Evolutionary conservation across 2,888 invertebrate genomes (phyloP).

Genomic region (Nebria brevicollis): DNA sequence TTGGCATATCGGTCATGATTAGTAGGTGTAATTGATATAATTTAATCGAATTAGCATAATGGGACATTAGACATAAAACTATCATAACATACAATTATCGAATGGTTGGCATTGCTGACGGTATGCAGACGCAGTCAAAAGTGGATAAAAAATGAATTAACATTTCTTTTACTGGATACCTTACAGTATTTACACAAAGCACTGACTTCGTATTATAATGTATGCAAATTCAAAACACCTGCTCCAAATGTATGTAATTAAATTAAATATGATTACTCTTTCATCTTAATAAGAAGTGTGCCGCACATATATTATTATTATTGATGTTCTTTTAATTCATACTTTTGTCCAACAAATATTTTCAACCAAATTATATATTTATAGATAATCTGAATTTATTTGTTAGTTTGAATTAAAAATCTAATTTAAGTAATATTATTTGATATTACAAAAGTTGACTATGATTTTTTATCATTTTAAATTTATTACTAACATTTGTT

Average conservation of each 20-base stretch:
- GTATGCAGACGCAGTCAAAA: neutral
- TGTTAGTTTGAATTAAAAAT: no score
- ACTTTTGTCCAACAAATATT: neutral
- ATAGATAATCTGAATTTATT: no score
- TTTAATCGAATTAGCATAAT: neutral
- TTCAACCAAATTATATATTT: no score
- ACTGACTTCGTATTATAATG: constrained; percentile 28
- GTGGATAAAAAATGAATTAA: neutral
- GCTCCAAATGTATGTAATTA: constrained; percentile 44
- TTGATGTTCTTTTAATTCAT: constrained; percentile 19
- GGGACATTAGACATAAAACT: neutral
- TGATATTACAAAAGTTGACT: no score
- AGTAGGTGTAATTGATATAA: neutral
- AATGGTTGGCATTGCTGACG: neutral
- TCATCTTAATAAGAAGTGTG: constrained; percentile 45
- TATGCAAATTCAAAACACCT: constrained; percentile 44
- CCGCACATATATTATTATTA: constrained; percentile 40
- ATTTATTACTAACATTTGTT: no score
- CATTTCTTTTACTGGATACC: neutral
- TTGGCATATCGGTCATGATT: neutral
- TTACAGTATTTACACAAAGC: constrained; percentile 1
- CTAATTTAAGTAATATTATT: no score
- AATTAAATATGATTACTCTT: constrained; percentile 47
- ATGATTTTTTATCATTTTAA: no score
- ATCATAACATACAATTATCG: neutral